Percentiles rank a stretch among this genome's conserved stretches.
Conservation (phyloP, 2,888 invertebrate genomes). For the Stenurella melanura region DNA sequence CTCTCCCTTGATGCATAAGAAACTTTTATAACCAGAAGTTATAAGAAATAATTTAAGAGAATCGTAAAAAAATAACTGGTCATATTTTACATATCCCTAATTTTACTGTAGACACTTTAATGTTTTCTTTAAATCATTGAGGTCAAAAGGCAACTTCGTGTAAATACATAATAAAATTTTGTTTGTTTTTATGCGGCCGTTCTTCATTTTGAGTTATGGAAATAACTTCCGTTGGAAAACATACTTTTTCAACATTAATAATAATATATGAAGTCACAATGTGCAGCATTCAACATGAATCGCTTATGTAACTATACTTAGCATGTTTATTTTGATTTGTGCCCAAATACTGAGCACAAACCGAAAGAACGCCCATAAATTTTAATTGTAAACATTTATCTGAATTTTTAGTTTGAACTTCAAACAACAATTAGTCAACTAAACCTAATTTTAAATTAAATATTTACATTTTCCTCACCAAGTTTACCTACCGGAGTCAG, state of each 20-base stretch:
- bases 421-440: too few species aligned
- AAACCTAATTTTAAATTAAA: too few species aligned
- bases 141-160: slow-evolving; percentile 40
- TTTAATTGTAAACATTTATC: background rate
- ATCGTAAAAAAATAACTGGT: slow-evolving; percentile 42
- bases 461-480: too few species aligned
- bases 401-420: too few species aligned
- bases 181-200: slow-evolving; percentile 43
- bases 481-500: too few species aligned
- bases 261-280: slow-evolving; percentile 17
- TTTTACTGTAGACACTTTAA: slow-evolving; percentile 43
- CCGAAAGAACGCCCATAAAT: background rate
- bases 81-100: slow-evolving; percentile 42
- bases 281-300: slow-evolving; percentile 9
- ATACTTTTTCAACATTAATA: slow-evolving; percentile 30
- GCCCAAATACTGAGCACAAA: background rate
- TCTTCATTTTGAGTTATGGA: slow-evolving; percentile 41
- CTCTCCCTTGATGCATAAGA: slow-evolving; percentile 6
- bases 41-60: slow-evolving; percentile 40
- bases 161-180: slow-evolving; percentile 44
- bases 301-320: background rate
- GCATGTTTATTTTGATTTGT: background rate
- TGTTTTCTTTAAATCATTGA: slow-evolving; percentile 40
- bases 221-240: slow-evolving; percentile 37
- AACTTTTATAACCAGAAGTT: slow-evolving; percentile 43